These are phyloP conservation scores for Pseudeuparius sepicola DNA, from an alignment of 2,888 invertebrate species.

Conservation along the genomic window DNA sequence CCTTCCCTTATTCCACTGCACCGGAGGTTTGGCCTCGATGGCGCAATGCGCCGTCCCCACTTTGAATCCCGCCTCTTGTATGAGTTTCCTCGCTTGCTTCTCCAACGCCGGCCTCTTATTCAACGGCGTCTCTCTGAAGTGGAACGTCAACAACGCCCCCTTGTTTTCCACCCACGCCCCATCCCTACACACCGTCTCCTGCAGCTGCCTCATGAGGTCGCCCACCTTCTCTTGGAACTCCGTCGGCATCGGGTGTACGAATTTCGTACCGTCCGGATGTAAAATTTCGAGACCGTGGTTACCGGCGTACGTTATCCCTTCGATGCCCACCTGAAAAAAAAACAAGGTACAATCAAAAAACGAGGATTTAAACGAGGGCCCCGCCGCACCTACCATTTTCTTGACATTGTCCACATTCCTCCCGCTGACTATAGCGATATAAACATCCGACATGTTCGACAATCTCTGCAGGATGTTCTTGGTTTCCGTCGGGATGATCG, in stretches of 20 bases:
- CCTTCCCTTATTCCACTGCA: conserved; percentile 84
- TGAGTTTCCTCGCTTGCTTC: conserved; percentile 60
- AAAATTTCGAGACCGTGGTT: conserved; percentile 82
- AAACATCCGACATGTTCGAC: conserved; percentile 76
- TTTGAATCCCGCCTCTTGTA: conserved; percentile 66
- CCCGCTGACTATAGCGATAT: conserved; percentile 79
- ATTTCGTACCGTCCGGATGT: conserved; percentile 83
- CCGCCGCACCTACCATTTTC: conserved; percentile 61
- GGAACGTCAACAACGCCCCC: conserved; percentile 77
- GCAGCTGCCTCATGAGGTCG: conserved; percentile 63
- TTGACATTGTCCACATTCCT: conserved; percentile 81
- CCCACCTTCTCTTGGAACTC: conserved; percentile 74
- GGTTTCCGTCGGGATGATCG: conserved; percentile 75
- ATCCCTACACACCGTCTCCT: conserved; percentile 76
- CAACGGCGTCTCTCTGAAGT: conserved; percentile 73
- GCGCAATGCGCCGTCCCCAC: conserved; percentile 77
- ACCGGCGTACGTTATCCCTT: conserved; percentile 83
- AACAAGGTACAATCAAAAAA: conserved; percentile 1
- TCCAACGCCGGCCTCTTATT: conserved; percentile 53
- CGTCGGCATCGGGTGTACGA: conserved; percentile 83
- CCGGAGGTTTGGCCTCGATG: conserved; percentile 83
- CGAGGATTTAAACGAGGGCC: neutral
- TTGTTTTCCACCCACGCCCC: conserved; percentile 92
- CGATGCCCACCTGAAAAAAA: conserved; percentile 60
- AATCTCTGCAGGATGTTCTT: conserved; percentile 73